phyloP scores from a whole-genome alignment of 2,113 vertebrate species.

The Nycticryphes semicollaris region DNA sequence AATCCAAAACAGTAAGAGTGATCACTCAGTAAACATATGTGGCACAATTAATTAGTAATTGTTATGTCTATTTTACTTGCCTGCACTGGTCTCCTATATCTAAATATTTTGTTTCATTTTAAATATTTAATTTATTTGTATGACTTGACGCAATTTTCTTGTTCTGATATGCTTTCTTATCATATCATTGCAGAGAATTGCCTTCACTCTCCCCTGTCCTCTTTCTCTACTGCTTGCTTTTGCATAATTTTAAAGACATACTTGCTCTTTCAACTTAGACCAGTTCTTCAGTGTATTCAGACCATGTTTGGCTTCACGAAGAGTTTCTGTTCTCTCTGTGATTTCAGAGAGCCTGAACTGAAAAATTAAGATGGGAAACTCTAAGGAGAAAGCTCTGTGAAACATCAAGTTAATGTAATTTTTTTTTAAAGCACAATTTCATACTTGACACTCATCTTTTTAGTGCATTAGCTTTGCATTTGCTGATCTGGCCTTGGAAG shows the following conservation, averaged over 20 bases:
- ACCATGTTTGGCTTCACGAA: not conserved
- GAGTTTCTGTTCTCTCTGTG: not conserved
- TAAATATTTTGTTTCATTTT: not conserved
- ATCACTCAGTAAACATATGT: not conserved
- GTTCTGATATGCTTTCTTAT: conserved; percentile 36
- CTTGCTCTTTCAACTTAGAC: conserved; percentile 11
- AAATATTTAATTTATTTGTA: conserved; percentile 27
- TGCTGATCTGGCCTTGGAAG: not conserved
- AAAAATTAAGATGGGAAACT: not conserved
- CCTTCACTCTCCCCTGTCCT: not conserved
- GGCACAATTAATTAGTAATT: conserved; percentile 2
- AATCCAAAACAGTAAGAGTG: not conserved
- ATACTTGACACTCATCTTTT: accelerated
- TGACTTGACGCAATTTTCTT: conserved; percentile 18
- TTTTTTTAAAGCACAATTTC: conserved; percentile 11
- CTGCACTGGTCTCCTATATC: not conserved
- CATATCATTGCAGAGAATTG: not conserved
- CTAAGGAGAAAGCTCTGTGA: not conserved
- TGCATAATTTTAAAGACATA: conserved; percentile 34
- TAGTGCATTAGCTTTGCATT: not conserved
- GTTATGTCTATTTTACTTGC: conserved; percentile 39
- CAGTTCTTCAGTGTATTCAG: not conserved
- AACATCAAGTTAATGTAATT: not conserved
- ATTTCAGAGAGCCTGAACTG: not conserved
- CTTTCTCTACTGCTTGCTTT: not conserved